Evolutionary conservation across 2,113 vertebrate genomes (phyloP).

Genomic region (Elanoides forficatus): DNA sequence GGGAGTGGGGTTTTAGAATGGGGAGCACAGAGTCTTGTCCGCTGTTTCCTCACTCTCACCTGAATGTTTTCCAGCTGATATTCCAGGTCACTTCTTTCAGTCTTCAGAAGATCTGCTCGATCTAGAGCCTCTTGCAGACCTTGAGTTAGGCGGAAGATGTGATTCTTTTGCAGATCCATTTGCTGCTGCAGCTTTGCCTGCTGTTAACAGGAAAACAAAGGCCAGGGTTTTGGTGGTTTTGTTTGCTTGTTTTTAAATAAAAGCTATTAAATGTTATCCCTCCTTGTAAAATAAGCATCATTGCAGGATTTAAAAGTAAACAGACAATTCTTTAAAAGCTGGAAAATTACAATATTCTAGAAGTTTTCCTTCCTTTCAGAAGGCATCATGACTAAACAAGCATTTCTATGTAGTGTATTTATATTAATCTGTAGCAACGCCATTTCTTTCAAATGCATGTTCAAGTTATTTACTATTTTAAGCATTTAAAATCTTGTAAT

Average conservation of each 20-base stretch:
- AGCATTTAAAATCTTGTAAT: background rate
- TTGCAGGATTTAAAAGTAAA: background rate
- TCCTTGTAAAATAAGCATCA: background rate
- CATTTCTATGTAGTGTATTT: background rate
- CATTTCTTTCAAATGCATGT: background rate
- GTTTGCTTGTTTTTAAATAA: background rate
- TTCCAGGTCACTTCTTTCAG: slow-evolving; percentile 93
- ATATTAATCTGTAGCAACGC: background rate
- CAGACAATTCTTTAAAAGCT: background rate
- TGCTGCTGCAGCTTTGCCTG: slow-evolving; percentile 98
- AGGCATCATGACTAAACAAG: background rate
- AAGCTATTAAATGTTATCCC: background rate
- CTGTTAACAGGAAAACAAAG: slow-evolving; percentile 66
- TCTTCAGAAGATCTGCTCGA: slow-evolving; percentile 94
- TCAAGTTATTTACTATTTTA: background rate
- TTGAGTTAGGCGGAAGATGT: slow-evolving; percentile 96
- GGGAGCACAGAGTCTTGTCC: background rate
- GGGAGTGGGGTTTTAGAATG: background rate
- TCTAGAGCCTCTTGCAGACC: slow-evolving; percentile 97
- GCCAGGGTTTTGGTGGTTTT: background rate
- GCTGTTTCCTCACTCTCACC: slow-evolving; percentile 70
- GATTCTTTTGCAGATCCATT: slow-evolving; percentile 96
- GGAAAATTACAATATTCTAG: background rate
- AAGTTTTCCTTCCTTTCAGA: background rate
- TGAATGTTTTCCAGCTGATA: slow-evolving; percentile 99